These are phyloP conservation scores for Lucilia cuprina DNA, from an alignment of 1,140 invertebrate species.

Conservation along the genomic window DNA sequence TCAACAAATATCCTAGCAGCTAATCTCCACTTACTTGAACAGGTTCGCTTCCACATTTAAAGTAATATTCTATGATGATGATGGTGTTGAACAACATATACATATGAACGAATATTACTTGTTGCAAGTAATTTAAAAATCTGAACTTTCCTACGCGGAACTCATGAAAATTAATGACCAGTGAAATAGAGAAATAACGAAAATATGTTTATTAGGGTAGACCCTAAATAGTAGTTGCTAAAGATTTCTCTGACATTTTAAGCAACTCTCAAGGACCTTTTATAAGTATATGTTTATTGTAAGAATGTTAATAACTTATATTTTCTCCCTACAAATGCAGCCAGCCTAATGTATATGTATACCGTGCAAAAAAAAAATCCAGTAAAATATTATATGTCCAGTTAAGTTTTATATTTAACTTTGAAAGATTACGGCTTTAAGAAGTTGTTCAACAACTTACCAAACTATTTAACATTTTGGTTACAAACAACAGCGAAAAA, in stretches of 20 bases:
- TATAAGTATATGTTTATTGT: too few species aligned
- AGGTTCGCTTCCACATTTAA: not conserved
- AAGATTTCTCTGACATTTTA: too few species aligned
- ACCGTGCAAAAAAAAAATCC: not conserved
- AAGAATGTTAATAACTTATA: too few species aligned
- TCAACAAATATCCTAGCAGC: too few species aligned
- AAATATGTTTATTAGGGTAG: not conserved
- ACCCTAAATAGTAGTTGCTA: too few species aligned
- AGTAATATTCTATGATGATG: not conserved
- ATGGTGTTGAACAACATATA: too few species aligned
- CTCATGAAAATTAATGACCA: slow-evolving; percentile 4
- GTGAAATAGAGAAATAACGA: not conserved
- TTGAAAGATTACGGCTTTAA: not conserved
- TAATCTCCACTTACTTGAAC: not conserved
- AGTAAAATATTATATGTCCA: not conserved
- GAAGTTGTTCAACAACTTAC: slow-evolving; percentile 24
- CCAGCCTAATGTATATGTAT: too few species aligned
- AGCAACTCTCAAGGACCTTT: too few species aligned
- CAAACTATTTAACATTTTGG: slow-evolving; percentile 29
- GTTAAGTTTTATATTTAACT: slow-evolving; percentile 8
- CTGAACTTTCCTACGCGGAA: slow-evolving; percentile 6
- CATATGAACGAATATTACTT: too few species aligned
- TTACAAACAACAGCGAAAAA: not conserved
- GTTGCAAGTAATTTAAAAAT: not conserved
- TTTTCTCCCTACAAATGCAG: too few species aligned